Evolutionary conservation across 2,888 invertebrate species (phyloP).

Genomic region (Caenorhabditis auriculariae): DNA sequence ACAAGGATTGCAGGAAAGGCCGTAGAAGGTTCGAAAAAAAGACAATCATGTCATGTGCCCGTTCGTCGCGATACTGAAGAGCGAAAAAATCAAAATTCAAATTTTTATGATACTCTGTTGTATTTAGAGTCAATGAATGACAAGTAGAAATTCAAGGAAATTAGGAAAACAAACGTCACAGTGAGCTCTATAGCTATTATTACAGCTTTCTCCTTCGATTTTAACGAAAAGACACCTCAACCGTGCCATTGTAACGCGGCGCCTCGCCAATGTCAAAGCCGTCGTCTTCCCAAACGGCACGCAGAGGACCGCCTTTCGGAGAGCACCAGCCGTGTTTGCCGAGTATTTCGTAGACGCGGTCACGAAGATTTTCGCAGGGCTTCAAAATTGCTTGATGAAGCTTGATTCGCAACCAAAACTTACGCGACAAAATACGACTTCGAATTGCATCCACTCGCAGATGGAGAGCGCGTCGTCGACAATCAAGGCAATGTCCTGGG

Average conservation of each 20-base stretch:
- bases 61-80: constrained; percentile 12
- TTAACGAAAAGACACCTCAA: too few species aligned
- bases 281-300: constrained; percentile 11
- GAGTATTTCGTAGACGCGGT: constrained; percentile 21
- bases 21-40: constrained; percentile 54
- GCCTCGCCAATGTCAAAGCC: constrained; percentile 9
- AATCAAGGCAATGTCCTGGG: constrained; percentile 14
- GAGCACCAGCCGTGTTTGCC: constrained; percentile 11
- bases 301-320: constrained; percentile 7
- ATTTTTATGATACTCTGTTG: too few species aligned
- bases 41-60: constrained; percentile 13
- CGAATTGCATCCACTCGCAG: constrained; percentile 50
- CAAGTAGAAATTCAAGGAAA: too few species aligned
- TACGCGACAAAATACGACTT: constrained; percentile 44
- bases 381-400: constrained; percentile 14
- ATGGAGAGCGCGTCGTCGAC: constrained; percentile 28
- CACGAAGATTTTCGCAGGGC: constrained; percentile 47
- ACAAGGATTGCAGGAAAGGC: constrained; percentile 52
- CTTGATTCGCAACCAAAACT: not conserved
- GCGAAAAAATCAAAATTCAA: too few species aligned
- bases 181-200: too few species aligned
- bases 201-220: too few species aligned
- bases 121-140: too few species aligned
- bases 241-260: not conserved
- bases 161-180: too few species aligned